Conservation (phyloP, 2,888 invertebrate genomes). For the Antitype chi region DNA sequence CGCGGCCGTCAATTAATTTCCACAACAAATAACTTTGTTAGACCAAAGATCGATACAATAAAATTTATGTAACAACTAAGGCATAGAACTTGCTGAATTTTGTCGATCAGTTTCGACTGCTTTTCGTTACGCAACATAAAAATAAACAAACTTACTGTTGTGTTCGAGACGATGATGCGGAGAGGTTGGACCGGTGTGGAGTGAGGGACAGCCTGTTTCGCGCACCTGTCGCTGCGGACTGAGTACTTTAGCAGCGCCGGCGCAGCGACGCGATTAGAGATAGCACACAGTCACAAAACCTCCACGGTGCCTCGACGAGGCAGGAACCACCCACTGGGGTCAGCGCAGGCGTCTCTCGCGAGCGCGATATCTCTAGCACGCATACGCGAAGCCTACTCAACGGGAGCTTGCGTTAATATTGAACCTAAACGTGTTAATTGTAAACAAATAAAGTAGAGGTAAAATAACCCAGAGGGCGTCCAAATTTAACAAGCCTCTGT, state of each 20-base stretch:
- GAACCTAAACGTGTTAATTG: constrained; percentile 40
- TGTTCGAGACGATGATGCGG: constrained; percentile 44
- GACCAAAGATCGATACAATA: background rate
- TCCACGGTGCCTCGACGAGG: no score
- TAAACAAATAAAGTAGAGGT: constrained; percentile 17
- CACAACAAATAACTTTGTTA: background rate
- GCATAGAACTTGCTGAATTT: constrained; percentile 6
- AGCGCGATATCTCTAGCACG: background rate
- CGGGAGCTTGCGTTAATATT: constrained; percentile 46
- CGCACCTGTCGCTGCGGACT: constrained; percentile 63
- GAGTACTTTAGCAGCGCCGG: constrained; percentile 27
- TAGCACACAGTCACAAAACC: constrained; percentile 21
- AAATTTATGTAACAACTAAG: background rate
- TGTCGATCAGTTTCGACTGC: constrained; percentile 3
- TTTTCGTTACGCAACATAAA: constrained; percentile 40
- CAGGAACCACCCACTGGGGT: background rate
- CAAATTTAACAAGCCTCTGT: background rate
- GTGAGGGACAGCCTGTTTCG: constrained; percentile 59
- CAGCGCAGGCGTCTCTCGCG: background rate
- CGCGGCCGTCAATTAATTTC: constrained; percentile 4
- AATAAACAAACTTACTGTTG: constrained; percentile 63
- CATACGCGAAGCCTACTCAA: background rate
- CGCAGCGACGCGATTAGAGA: constrained; percentile 34
- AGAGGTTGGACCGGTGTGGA: constrained; percentile 17
- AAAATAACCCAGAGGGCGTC: background rate